Conservation (phyloP, 2,888 invertebrate genomes). For the Acanthosoma haemorrhoidale region DNA sequence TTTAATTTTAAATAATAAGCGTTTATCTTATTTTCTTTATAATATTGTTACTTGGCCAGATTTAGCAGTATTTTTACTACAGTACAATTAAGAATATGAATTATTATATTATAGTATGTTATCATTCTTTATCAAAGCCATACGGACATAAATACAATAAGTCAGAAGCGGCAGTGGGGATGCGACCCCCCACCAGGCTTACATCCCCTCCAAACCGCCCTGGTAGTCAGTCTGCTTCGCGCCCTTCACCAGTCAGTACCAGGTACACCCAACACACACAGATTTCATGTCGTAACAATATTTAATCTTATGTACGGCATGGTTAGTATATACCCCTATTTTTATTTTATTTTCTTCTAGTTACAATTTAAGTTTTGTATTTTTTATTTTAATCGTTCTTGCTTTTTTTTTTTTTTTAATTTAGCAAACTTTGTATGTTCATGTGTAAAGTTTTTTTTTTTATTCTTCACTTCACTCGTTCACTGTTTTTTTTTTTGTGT, state of each 20-base stretch:
- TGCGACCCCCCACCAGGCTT: neutral
- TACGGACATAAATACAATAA: too few relatives aligned
- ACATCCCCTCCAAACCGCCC: neutral
- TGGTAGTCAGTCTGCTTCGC: neutral
- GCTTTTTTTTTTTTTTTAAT: neutral
- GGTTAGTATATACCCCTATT: constrained; percentile 11
- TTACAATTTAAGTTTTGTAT: neutral
- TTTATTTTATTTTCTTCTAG: neutral
- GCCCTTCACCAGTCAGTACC: neutral
- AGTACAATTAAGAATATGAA: too few relatives aligned
- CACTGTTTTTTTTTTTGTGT: neutral
- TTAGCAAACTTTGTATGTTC: neutral
- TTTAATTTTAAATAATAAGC: too few relatives aligned
- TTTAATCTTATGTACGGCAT: constrained; percentile 12
- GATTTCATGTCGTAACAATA: constrained; percentile 9
- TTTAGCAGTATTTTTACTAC: too few relatives aligned
- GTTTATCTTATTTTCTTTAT: too few relatives aligned
- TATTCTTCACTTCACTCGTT: too few relatives aligned
- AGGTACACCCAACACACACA: constrained; percentile 14
- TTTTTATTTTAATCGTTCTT: too few relatives aligned
- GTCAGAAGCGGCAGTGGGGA: neutral
- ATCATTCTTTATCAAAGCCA: too few relatives aligned
- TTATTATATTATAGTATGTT: too few relatives aligned
- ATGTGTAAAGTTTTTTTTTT: too few relatives aligned
- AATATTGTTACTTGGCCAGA: too few relatives aligned